Conservation (phyloP, 2,888 invertebrate species). For the Xestia sexstrigata region DNA sequence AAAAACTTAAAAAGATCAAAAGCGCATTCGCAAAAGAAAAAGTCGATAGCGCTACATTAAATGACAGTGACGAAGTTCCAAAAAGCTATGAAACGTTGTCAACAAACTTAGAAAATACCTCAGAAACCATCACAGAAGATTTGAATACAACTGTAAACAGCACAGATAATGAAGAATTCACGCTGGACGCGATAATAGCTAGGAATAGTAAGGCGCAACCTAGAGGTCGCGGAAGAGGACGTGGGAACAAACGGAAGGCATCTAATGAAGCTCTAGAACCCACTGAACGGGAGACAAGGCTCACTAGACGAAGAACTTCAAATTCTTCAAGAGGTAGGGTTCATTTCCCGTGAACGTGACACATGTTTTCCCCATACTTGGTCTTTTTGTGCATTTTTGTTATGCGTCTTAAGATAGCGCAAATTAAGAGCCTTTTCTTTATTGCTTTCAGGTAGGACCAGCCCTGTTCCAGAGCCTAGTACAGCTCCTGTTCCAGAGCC, state of each 20-base stretch:
- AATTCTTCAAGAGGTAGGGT: constrained; percentile 40
- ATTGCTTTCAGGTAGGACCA: constrained; percentile 24
- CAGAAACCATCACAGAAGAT: constrained; percentile 38
- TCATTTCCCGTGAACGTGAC: neutral
- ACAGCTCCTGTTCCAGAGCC: constrained; percentile 7
- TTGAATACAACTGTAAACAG: constrained; percentile 58
- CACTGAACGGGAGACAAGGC: constrained; percentile 3
- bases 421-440: neutral
- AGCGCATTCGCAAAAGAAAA: constrained; percentile 74
- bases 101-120: constrained; percentile 12
- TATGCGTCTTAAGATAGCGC: neutral
- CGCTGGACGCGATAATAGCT: constrained; percentile 71
- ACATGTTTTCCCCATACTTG: neutral
- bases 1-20: constrained; percentile 77
- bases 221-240: constrained; percentile 32
- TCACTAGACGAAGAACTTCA: constrained; percentile 37
- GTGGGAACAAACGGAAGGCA: constrained; percentile 48
- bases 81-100: constrained; percentile 51
- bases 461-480: constrained; percentile 6
- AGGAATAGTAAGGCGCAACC: constrained; percentile 58
- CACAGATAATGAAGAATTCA: constrained; percentile 67
- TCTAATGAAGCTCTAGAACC: constrained; percentile 1
- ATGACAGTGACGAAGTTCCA: constrained; percentile 63
- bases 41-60: constrained; percentile 65
- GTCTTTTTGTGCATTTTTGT: neutral